Evolutionary conservation across 1,140 invertebrate species (phyloP).

Genomic region (Platyscapa corneri): DNA sequence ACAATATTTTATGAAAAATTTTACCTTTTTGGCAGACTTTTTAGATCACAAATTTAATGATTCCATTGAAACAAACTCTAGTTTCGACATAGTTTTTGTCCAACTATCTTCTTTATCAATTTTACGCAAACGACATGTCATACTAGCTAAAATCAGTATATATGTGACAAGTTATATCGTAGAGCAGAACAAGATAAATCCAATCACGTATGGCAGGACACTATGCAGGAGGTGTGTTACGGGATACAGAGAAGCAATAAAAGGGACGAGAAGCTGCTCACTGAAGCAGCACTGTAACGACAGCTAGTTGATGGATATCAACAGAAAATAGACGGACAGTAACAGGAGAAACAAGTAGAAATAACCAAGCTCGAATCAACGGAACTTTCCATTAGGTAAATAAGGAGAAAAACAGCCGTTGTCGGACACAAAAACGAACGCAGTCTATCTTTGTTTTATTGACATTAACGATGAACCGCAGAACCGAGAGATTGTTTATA

Average conservation of each 20-base stretch:
- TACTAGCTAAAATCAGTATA: background rate
- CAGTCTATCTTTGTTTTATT: constrained; percentile 30
- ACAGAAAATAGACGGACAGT: background rate
- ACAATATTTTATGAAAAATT: no score
- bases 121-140: background rate
- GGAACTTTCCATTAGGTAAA: constrained; percentile 12
- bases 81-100: no score
- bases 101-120: background rate
- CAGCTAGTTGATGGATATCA: background rate
- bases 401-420: constrained; percentile 39
- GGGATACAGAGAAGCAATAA: background rate
- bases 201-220: background rate
- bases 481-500: no score
- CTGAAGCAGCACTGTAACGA: background rate
- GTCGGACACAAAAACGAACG: background rate
- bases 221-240: background rate
- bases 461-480: background rate
- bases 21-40: no score
- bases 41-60: no score
- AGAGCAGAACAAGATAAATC: background rate
- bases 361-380: background rate
- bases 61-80: no score
- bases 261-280: constrained; percentile 15
- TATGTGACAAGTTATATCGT: background rate
- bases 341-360: background rate